Evolutionary conservation across 2,888 invertebrate genomes (phyloP), one percentile per base, ranked within the genome.

Genomic region (Ennomos erosarius): DNA sequence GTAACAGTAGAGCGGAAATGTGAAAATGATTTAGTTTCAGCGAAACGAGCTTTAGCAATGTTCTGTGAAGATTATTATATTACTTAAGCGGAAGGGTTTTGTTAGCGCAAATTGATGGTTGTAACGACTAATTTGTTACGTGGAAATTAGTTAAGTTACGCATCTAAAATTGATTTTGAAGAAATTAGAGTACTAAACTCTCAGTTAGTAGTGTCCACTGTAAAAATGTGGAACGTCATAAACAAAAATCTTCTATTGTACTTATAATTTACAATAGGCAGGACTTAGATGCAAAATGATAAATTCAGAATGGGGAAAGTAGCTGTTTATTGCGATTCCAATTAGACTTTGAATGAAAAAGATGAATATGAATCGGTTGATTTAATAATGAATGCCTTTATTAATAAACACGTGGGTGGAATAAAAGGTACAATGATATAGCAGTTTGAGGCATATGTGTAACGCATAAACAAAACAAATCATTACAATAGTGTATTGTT

Each of bases 401-500:
- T 76, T 63, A 75, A 75, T 72, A 76, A 82, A 72, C 74, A 83
- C 82, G 90, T 90, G 85, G 89, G 88, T 63, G 81, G 83, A 84
- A 84, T 87, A 84, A 83, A 83, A 16, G 78, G 79, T 70, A 81
- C 82, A 82, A 84, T 90, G 86, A 89, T 76, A 63, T 56, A 73
- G 83, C 86, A 79, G 69, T 82, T 86, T 84, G 75, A 59, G 74
- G 74, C n/a, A n/a, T n/a, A 78, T 81, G 75, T 76, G 80, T 82
- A 78, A 74, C 60, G 62, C 55, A 52, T 77, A 79, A n/a, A 88
- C 84, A 81, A 85, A 87, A 85, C 85, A 86, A 85, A 83, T 84
- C 81, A 84, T 85, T 83, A 79, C 87, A 89, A 90, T 88, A 78
- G 78, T 52, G 72, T 78, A 90, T 90, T 90, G 90, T 90, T 87